Base-by-base conservation (phyloP, 2,113 vertebrate genomes). In the Psittacula cyanocephala region DNA sequence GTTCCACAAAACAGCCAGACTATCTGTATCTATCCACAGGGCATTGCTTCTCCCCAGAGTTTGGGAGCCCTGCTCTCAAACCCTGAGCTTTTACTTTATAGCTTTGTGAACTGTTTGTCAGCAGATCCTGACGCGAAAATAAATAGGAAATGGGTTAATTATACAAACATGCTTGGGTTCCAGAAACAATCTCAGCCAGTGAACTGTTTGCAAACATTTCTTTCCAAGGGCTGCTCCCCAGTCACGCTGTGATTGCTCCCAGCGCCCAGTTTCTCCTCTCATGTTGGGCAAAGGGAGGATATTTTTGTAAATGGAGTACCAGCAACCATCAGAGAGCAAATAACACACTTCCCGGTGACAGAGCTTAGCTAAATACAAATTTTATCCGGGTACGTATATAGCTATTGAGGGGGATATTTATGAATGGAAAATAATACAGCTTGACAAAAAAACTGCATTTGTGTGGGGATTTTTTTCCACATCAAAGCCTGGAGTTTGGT, bases 351-450 rank as follows among this genome's bases (percentile, higher is more conserved):
- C 63, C 69, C 0, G 0, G 49, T 92, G 96, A 92, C 92, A 94
- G 41, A 70, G n/a, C 78, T 97, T 94, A 93, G 90, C 92, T 94
- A 96, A 96, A 94, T 79, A 96, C 92, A 65, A 57, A 79, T 94
- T 93, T 96, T 69, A 49, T 86, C 62, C 69, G 57, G 17, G 83
- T 84, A 87, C 15, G 2, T 92, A 93, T 91, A 93, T 95, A 93
- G 91, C 83, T 96, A 81, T 97, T 95, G 94, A 96, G 72, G 64
- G 69, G 44, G 67, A 43, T 93, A 60, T 71, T 92, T 89, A 53
- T 91, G 93, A 93, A 91, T 81, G 77, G 83, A 79, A 95, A 95
- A 95, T 93, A 95, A 93, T 64, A 92, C 55, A 79, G 77, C 69
- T 78, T 1, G 3, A 57, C 23, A 7, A 65, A 52, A 63, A 68